Percentiles rank a stretch among this genome's conserved stretches.
These are phyloP conservation scores for Neolamprologus sp. DNA, from an alignment of 2,113 vertebrate species.

Conservation along the genomic window DNA sequence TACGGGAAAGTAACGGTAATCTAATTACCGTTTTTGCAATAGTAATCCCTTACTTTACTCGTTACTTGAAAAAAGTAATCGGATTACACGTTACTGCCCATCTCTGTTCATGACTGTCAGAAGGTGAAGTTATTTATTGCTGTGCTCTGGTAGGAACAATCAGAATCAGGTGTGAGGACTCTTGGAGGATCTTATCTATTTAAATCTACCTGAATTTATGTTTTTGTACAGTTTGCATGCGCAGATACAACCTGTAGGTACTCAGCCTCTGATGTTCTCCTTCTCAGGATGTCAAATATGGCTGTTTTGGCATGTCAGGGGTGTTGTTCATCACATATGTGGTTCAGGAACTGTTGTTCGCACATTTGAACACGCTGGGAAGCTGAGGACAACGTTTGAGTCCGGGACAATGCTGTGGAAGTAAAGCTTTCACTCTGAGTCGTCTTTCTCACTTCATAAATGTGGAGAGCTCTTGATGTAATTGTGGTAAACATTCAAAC, in stretches of 20 bases:
- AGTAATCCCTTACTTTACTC: too few relatives aligned
- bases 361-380: background rate
- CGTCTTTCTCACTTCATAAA: background rate
- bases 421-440: background rate
- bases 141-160: background rate
- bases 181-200: background rate
- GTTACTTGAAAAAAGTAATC: too few relatives aligned
- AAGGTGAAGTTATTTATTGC: background rate
- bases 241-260: accelerated
- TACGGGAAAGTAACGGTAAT: too few relatives aligned
- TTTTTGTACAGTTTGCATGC: background rate
- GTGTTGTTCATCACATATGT: background rate
- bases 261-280: background rate
- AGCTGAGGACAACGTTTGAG: background rate
- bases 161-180: background rate
- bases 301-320: background rate
- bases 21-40: too few relatives aligned
- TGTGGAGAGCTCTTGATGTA: background rate
- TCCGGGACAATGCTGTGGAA: background rate
- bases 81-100: too few relatives aligned
- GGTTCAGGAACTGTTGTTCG: background rate
- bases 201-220: background rate
- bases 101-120: too few relatives aligned
- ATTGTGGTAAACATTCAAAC: background rate
- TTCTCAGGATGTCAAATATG: background rate